A percentile compares a stretch with the other conserved stretches of the same genome.
Evolutionary conservation across 2,888 invertebrate genomes (phyloP).

Genomic region (Mesorhabditis spiculigera): DNA sequence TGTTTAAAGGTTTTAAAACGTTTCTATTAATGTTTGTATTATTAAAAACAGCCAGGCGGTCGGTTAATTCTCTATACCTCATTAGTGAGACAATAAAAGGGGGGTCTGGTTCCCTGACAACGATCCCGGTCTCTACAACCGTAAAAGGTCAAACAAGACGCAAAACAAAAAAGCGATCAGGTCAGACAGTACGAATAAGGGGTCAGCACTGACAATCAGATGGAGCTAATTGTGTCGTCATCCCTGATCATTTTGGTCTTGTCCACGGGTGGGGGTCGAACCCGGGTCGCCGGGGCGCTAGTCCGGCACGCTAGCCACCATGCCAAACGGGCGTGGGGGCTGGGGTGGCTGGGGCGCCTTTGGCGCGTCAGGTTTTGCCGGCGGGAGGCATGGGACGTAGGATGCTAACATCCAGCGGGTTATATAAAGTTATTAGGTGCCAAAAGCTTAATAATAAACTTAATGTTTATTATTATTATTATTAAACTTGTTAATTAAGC

Average conservation of each 20-base stretch:
- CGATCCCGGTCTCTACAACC: too few species aligned
- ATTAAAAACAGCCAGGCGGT: neutral
- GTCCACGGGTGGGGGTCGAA: neutral
- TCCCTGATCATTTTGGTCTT: neutral
- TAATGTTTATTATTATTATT: too few species aligned
- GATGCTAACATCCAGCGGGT: too few species aligned
- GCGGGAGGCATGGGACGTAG: too few species aligned
- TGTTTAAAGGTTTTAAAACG: too few species aligned
- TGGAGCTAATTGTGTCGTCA: constrained; percentile 4
- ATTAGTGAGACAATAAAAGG: too few species aligned
- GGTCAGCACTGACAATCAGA: neutral
- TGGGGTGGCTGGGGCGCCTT: neutral
- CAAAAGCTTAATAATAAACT: too few species aligned
- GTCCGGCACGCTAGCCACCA: neutral
- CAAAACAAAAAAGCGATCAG: neutral
- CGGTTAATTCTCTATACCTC: too few species aligned
- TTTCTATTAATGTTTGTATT: neutral
- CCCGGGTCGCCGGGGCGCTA: neutral
- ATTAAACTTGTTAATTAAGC: too few species aligned
- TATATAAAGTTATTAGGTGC: too few species aligned
- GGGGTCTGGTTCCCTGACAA: too few species aligned
- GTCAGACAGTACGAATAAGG: constrained; percentile 4
- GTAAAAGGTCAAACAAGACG: too few species aligned
- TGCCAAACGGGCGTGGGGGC: neutral
- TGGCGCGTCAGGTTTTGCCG: neutral